Conservation (phyloP, 1,140 invertebrate genomes). For the Lepidurus arcticus region DNA sequence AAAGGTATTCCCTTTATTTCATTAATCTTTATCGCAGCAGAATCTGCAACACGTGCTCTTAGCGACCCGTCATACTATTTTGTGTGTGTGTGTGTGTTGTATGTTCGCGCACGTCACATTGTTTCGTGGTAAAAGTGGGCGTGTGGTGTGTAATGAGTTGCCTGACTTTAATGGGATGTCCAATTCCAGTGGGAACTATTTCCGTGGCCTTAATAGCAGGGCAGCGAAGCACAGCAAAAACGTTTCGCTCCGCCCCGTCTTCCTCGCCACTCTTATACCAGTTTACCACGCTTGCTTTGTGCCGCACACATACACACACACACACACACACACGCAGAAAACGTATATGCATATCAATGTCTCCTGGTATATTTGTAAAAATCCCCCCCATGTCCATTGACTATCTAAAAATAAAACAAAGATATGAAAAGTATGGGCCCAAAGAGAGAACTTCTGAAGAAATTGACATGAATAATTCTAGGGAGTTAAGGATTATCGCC, state of each 20-base stretch:
- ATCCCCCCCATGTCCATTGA: no score
- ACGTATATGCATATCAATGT: neutral
- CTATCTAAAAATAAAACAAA: no score
- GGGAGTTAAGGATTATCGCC: conserved; percentile 6
- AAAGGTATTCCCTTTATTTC: neutral
- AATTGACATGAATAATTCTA: neutral
- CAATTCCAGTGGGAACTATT: conserved; percentile 21
- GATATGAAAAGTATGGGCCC: no score
- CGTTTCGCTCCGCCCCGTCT: conserved; percentile 16
- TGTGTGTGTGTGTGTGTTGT: neutral
- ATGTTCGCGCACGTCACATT: conserved; percentile 13
- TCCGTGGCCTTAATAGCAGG: conserved; percentile 20
- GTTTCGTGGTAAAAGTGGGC: conserved; percentile 21
- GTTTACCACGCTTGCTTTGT: neutral
- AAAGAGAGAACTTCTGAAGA: no score
- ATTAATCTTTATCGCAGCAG: neutral
- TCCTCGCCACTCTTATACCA: conserved; percentile 21
- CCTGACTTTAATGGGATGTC: conserved; percentile 21
- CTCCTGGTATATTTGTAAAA: neutral
- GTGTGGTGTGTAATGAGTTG: conserved; percentile 18
- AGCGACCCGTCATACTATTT: no score
- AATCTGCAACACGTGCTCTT: neutral
- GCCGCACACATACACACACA: conserved; percentile 12
- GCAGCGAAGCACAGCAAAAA: conserved; percentile 17
- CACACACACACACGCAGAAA: neutral